phyloP scores from a whole-genome alignment of 2,797 vertebrate species.

The Phataginus tricuspis region DNA sequence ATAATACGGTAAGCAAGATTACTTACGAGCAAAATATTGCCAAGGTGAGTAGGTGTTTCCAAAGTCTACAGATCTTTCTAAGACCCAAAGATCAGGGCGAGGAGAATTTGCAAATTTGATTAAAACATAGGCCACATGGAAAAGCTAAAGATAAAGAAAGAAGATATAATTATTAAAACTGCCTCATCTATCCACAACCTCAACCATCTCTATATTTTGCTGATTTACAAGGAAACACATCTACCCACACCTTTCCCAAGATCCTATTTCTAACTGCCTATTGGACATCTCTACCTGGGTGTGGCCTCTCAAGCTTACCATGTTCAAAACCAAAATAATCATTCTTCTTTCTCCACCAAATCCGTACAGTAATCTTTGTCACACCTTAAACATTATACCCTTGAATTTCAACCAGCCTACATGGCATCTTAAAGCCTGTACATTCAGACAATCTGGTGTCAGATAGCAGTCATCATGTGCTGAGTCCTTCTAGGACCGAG shows the following conservation, averaged over 20 bases:
- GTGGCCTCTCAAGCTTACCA: neutral
- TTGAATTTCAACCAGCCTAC: constrained; percentile 1
- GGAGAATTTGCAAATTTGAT: constrained; percentile 98
- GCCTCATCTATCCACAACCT: neutral
- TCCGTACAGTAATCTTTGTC: neutral
- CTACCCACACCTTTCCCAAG: neutral
- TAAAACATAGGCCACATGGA: constrained; percentile 95
- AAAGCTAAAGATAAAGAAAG: constrained; percentile 89
- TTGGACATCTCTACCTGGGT: neutral
- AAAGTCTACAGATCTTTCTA: constrained; percentile 94
- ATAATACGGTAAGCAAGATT: constrained; percentile 37
- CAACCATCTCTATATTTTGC: neutral
- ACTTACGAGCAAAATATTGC: constrained; percentile 98
- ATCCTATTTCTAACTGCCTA: neutral
- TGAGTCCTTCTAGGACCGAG: neutral
- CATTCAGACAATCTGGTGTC: neutral
- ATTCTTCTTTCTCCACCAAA: neutral
- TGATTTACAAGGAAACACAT: neutral
- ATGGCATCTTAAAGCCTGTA: neutral
- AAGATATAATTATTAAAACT: neutral
- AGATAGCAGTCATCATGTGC: neutral
- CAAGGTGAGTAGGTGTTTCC: constrained; percentile 93
- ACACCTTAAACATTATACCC: neutral
- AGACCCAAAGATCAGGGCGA: constrained; percentile 95
- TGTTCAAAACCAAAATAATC: neutral